Evolutionary conservation across 2,888 invertebrate genomes (phyloP), one percentile per base, ranked within the genome.

Genomic region (Parnassius mnemosyne): DNA sequence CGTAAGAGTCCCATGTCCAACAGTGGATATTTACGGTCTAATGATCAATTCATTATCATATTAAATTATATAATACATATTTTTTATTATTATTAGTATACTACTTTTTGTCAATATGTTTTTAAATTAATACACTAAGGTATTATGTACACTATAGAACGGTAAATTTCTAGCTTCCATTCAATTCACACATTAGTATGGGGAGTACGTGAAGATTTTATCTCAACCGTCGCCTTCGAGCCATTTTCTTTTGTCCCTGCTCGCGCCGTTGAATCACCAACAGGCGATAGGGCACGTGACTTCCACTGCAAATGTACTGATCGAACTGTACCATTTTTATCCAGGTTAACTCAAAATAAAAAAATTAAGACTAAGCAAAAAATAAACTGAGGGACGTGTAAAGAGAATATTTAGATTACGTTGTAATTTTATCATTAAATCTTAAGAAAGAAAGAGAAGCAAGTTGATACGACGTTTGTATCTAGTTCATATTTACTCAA

Each of bases 151-250:
- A 34, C 34, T 34, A 34, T 34, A 34, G 34, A 34, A 3, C 5
- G 13, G 49, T 10, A 12, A 9, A 16, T 16, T 5, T 49, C 49
- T 49, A 49, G 11, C 13, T 13, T n/a, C 13, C 53, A 51, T 54
- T 59, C 63, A 63, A 59, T 59, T 1, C 12, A 59, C 9, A 47
- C 63, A 63, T 63, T 63, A 59, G 63, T 63, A 63, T 63, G 63
- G 52, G 54, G 52, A 41, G 3, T 52, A 42, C 59, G 63, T 63
- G 54, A 44, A 20, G 52, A 42, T 52, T 59, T 59, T 59, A 63
- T 63, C 58, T 34, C 25, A 43, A 7, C 51, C 51, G 34, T 54
- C 55, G 44, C 54, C 52, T 51, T 20, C 51, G 10, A 42, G 55
- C 25, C 56, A 59, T 63, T 63, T 63, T 47, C 56, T 56, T 20